Conservation (phyloP, 2,113 vertebrate genomes). For the Brachyistius frenatus region DNA sequence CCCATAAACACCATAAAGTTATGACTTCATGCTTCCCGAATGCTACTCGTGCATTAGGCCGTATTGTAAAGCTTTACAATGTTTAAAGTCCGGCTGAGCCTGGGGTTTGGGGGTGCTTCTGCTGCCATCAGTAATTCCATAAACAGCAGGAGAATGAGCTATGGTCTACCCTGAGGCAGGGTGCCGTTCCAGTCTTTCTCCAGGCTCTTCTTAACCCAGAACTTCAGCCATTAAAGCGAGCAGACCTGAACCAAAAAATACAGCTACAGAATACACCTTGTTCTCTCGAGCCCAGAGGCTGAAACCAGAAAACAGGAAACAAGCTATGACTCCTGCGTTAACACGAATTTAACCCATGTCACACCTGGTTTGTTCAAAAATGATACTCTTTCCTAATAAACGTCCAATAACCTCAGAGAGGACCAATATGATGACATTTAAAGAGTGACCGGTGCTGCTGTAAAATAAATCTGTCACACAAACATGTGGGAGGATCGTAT, state of each 20-base stretch:
- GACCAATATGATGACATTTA: slow-evolving; percentile 36
- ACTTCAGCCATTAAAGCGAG: slow-evolving; percentile 67
- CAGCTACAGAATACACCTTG: slow-evolving; percentile 66
- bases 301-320: slow-evolving; percentile 29
- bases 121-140: slow-evolving; percentile 49
- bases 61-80: background rate
- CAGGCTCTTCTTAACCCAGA: slow-evolving; percentile 44
- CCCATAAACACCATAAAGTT: background rate
- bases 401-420: slow-evolving; percentile 21
- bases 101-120: slow-evolving; percentile 18
- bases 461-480: slow-evolving; percentile 54
- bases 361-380: slow-evolving; percentile 28
- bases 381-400: slow-evolving; percentile 37
- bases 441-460: slow-evolving; percentile 26
- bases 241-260: slow-evolving; percentile 80
- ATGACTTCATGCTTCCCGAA: slow-evolving; percentile 14
- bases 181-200: slow-evolving; percentile 44
- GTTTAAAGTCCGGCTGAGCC: slow-evolving; percentile 4
- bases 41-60: slow-evolving; percentile 12
- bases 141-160: slow-evolving; percentile 62
- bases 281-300: slow-evolving; percentile 39
- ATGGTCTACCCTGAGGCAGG: slow-evolving; percentile 18
- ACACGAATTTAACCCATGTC: slow-evolving; percentile 7
- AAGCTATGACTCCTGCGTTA: background rate
- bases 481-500: slow-evolving; percentile 18